These are phyloP conservation scores for Drosophila diplacantha DNA, from an alignment of 2,888 invertebrate species.

Conservation along the genomic window DNA sequence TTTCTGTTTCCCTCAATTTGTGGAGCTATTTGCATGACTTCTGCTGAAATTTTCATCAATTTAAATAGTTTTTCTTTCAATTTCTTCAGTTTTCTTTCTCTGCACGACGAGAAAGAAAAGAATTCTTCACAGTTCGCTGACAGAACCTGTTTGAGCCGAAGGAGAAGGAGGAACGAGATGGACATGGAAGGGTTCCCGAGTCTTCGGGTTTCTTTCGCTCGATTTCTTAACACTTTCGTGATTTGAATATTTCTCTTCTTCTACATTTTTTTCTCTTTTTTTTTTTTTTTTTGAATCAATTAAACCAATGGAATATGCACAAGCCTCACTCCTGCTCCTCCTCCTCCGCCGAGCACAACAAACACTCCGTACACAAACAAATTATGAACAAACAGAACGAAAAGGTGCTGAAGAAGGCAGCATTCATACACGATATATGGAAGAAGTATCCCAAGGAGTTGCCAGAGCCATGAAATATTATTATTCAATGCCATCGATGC, in stretches of 20 bases:
- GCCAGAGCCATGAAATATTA: constrained; percentile 25
- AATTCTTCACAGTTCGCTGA: constrained; percentile 69
- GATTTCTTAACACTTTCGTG: constrained; percentile 66
- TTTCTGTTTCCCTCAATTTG: neutral
- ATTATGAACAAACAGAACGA: constrained; percentile 43
- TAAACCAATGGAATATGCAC: constrained; percentile 50
- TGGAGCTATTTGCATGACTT: neutral
- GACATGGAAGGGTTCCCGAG: constrained; percentile 1
- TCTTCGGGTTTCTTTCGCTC: constrained; percentile 39
- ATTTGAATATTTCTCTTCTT: constrained; percentile 60
- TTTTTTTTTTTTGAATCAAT: constrained; percentile 57
- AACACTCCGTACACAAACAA: constrained; percentile 35
- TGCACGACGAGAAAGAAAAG: constrained; percentile 25
- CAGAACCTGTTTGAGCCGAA: constrained; percentile 58
- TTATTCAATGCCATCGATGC: constrained; percentile 44
- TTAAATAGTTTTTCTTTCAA: neutral
- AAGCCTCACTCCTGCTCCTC: neutral
- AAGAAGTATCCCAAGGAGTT: constrained; percentile 14
- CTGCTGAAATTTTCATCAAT: too few relatives aligned
- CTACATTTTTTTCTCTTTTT: constrained; percentile 37
- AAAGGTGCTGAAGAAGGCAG: constrained; percentile 1
- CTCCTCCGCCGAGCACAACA: constrained; percentile 6
- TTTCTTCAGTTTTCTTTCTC: neutral
- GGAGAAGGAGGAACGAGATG: constrained; percentile 3
- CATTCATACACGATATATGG: neutral